These are phyloP conservation scores for Alethe diademata DNA, from an alignment of 2,113 vertebrate species.

Conservation along the genomic window DNA sequence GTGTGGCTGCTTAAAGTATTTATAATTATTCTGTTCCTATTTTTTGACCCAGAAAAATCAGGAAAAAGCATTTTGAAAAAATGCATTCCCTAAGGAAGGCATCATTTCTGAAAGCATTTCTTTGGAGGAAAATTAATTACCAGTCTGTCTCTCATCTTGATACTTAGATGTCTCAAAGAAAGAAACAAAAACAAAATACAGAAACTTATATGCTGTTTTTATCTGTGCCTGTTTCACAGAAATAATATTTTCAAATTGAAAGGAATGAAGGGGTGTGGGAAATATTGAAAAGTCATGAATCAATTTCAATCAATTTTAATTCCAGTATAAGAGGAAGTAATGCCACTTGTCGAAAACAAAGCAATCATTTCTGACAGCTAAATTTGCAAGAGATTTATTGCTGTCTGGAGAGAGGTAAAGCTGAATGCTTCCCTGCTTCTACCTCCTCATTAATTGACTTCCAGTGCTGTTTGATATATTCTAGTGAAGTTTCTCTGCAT, in stretches of 20 bases:
- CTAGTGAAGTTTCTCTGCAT: neutral
- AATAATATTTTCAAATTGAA: constrained; percentile 8
- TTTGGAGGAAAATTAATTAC: neutral
- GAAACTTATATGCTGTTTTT: neutral
- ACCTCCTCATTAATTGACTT: constrained; percentile 23
- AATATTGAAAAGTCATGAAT: constrained; percentile 55
- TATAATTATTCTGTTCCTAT: neutral
- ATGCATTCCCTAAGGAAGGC: neutral
- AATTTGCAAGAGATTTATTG: constrained; percentile 53
- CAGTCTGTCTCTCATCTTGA: neutral
- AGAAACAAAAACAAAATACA: neutral
- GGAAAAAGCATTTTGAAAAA: neutral
- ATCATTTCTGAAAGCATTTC: neutral
- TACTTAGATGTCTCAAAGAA: neutral
- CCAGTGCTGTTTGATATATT: constrained; percentile 4
- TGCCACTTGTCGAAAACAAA: constrained; percentile 63
- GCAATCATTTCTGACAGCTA: constrained; percentile 55
- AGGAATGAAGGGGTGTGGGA: constrained; percentile 14
- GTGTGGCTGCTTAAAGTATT: neutral
- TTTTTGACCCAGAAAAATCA: neutral
- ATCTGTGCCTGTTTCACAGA: constrained; percentile 1
- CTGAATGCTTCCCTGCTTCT: constrained; percentile 22
- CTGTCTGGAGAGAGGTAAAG: constrained; percentile 45
- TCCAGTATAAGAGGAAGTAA: constrained; percentile 57
- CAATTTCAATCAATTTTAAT: constrained; percentile 64